These are phyloP conservation scores for Sarcophaga variegata DNA, from an alignment of 2,888 invertebrate species.

Conservation along the genomic window DNA sequence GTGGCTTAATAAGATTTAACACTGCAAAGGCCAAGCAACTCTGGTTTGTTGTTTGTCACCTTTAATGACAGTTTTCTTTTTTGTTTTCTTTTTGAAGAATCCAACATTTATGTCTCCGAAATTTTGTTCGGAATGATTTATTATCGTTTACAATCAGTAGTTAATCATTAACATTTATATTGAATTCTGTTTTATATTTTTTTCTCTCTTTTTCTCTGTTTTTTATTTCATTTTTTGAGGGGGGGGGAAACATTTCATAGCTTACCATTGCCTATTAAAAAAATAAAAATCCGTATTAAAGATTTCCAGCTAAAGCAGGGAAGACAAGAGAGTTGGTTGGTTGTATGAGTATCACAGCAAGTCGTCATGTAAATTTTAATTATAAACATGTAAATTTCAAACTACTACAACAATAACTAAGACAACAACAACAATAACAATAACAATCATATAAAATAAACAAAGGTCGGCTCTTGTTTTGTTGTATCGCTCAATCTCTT, in stretches of 20 bases:
- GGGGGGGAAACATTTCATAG: neutral
- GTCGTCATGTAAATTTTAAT: slow-evolving; percentile 69
- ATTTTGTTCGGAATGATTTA: slow-evolving; percentile 69
- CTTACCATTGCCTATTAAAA: neutral
- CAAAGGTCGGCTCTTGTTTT: slow-evolving; percentile 50
- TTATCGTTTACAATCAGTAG: slow-evolving; percentile 71
- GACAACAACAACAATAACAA: neutral
- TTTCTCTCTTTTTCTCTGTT: neutral
- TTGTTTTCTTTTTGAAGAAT: neutral
- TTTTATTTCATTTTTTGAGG: neutral
- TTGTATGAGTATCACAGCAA: slow-evolving; percentile 61
- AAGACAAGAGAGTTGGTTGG: neutral
- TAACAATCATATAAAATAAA: slow-evolving; percentile 12
- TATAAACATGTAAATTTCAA: slow-evolving; percentile 62
- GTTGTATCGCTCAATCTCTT: slow-evolving; percentile 30
- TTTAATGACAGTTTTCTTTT: slow-evolving; percentile 54
- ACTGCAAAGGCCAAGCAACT: neutral
- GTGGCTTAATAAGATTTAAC: slow-evolving; percentile 41
- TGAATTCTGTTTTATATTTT: slow-evolving; percentile 64
- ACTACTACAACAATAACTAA: slow-evolving; percentile 31
- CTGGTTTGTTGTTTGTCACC: slow-evolving; percentile 55
- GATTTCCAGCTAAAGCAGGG: neutral
- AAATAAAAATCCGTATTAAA: neutral
- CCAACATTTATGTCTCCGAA: slow-evolving; percentile 56
- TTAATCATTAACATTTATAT: slow-evolving; percentile 74